phyloP scores from a whole-genome alignment of 2,113 vertebrate genomes.

The Aegotheles bennettii region DNA sequence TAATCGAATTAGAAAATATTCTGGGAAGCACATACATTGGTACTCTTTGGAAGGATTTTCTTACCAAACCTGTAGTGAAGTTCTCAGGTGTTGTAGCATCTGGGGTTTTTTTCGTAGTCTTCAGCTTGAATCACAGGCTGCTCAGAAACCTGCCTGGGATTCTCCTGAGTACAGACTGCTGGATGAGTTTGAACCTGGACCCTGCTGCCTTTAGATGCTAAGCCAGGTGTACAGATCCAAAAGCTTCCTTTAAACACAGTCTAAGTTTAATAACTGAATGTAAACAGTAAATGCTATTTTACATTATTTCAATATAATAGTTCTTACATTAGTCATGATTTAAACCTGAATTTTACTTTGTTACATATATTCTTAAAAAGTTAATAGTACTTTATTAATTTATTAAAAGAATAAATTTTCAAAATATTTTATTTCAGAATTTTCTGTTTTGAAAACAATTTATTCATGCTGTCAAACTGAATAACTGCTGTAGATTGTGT shows the following conservation, averaged over 20 bases:
- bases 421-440: background rate
- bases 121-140: background rate
- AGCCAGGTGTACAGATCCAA: background rate
- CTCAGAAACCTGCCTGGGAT: background rate
- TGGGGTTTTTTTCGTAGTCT: background rate
- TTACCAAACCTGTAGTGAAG: background rate
- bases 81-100: background rate
- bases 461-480: background rate
- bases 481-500: background rate
- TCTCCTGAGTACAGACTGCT: background rate
- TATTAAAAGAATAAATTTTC: background rate
- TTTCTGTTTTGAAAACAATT: background rate
- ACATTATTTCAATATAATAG: background rate
- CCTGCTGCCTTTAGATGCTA: background rate
- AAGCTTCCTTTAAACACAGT: background rate
- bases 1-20: background rate
- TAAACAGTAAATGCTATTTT: background rate
- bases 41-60: background rate
- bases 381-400: background rate
- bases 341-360: background rate
- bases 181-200: background rate
- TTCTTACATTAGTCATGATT: background rate
- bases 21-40: background rate
- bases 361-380: background rate
- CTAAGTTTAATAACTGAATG: background rate